phyloP scores from a whole-genome alignment of 2,888 invertebrate genomes.

The Cryptocephalus primarius region DNA sequence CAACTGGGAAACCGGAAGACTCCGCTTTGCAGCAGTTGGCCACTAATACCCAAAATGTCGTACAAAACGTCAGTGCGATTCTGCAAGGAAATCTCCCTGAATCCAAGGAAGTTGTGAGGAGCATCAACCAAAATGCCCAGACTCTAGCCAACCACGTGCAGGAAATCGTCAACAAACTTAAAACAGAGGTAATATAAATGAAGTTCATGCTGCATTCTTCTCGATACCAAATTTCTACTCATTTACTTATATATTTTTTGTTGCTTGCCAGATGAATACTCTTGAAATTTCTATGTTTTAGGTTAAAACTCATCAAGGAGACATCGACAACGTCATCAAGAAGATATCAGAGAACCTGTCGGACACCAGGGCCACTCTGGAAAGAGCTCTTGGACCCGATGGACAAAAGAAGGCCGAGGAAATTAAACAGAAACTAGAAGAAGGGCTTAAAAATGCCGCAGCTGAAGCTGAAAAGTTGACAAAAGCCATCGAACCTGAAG shows the following conservation, averaged over 20 bases:
- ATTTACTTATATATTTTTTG: not conserved
- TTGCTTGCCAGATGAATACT: not conserved
- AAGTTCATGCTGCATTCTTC: not conserved
- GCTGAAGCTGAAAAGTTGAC: slow-evolving; percentile 27
- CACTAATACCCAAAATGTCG: slow-evolving; percentile 17
- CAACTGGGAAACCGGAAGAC: slow-evolving; percentile 13
- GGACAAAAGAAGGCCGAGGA: slow-evolving; percentile 27
- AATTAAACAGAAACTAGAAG: slow-evolving; percentile 25
- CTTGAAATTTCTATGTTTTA: slow-evolving; percentile 2
- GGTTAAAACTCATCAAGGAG: slow-evolving; percentile 20
- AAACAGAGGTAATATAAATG: slow-evolving; percentile 24
- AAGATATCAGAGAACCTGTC: slow-evolving; percentile 25
- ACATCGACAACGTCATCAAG: slow-evolving; percentile 25
- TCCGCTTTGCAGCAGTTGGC: slow-evolving; percentile 21
- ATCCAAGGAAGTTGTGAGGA: slow-evolving; percentile 25
- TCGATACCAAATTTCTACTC: not conserved
- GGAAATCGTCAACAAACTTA: slow-evolving; percentile 23
- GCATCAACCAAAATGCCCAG: slow-evolving; percentile 24
- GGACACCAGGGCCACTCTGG: slow-evolving; percentile 21
- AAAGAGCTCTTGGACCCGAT: slow-evolving; percentile 27
- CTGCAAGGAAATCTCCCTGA: slow-evolving; percentile 23
- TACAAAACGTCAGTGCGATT: slow-evolving; percentile 21
- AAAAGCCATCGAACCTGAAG: slow-evolving; percentile 28
- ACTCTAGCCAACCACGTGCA: slow-evolving; percentile 25
- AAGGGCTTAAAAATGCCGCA: slow-evolving; percentile 25